Evolutionary conservation across 2,797 vertebrate species (phyloP).

Genomic region (Lepilemur septentrionalis): DNA sequence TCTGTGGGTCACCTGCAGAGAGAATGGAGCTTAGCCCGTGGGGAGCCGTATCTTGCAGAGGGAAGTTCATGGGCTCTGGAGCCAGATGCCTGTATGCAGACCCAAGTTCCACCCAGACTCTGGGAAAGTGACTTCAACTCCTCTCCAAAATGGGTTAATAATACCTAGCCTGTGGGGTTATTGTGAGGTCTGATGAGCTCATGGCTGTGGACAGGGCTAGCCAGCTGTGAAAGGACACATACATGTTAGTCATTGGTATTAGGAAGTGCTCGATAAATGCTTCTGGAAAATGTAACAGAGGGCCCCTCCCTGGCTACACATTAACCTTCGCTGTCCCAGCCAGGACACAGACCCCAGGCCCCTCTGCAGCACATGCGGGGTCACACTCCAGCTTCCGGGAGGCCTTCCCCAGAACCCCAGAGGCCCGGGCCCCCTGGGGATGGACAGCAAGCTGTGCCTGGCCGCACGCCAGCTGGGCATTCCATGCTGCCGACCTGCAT

Average conservation of each 20-base stretch:
- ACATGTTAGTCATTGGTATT: constrained; percentile 29
- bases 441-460: neutral
- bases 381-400: neutral
- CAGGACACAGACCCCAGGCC: no score
- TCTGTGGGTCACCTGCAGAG: neutral
- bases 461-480: neutral
- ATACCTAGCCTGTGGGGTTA: neutral
- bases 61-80: neutral
- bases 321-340: neutral
- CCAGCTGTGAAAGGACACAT: neutral
- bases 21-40: neutral
- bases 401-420: neutral
- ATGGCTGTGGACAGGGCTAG: neutral
- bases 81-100: neutral
- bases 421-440: neutral
- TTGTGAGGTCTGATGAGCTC: neutral
- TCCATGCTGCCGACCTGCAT: neutral
- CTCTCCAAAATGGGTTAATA: neutral
- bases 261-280: constrained; percentile 41
- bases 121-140: neutral
- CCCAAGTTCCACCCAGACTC: neutral
- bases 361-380: neutral
- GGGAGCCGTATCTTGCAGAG: fast-evolving
- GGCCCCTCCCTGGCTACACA: constrained; percentile 21
- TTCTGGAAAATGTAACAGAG: neutral